Percentiles rank a stretch among this genome's conserved stretches.
These are phyloP conservation scores for Megatriorchis doriae DNA, from an alignment of 2,113 vertebrate genomes.

Conservation along the genomic window DNA sequence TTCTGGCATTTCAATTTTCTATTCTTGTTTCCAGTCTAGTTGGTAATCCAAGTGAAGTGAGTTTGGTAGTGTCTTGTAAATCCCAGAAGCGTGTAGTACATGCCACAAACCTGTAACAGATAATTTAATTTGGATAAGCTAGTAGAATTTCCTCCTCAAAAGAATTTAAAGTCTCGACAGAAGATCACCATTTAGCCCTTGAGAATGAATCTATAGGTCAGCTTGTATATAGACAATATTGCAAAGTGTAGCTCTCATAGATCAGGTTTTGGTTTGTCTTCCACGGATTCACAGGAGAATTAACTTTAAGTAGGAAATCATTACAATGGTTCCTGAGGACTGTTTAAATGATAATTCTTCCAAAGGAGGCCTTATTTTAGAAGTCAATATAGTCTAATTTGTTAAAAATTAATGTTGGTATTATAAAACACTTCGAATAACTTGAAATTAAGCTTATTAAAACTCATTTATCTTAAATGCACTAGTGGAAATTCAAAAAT, in stretches of 20 bases:
- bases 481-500: conserved; percentile 47
- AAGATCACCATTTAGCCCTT: background rate
- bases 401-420: conserved; percentile 51
- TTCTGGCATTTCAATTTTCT: background rate
- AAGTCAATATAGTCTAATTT: conserved; percentile 38
- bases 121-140: background rate
- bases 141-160: background rate
- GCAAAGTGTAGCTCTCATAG: background rate
- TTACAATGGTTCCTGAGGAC: background rate
- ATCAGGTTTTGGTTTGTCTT: background rate
- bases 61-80: background rate
- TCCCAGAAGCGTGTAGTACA: background rate
- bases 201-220: background rate
- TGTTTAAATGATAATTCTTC: conserved; percentile 33
- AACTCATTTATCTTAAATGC: conserved; percentile 55
- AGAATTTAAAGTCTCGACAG: background rate
- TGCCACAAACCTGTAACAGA: background rate
- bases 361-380: background rate
- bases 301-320: background rate
- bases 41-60: background rate
- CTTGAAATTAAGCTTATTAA: conserved; percentile 55
- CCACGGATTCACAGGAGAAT: background rate
- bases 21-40: background rate
- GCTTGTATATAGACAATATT: background rate
- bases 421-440: conserved; percentile 39